Evolutionary conservation across 2,113 vertebrate genomes (phyloP).

Genomic region (Heterotis niloticus): DNA sequence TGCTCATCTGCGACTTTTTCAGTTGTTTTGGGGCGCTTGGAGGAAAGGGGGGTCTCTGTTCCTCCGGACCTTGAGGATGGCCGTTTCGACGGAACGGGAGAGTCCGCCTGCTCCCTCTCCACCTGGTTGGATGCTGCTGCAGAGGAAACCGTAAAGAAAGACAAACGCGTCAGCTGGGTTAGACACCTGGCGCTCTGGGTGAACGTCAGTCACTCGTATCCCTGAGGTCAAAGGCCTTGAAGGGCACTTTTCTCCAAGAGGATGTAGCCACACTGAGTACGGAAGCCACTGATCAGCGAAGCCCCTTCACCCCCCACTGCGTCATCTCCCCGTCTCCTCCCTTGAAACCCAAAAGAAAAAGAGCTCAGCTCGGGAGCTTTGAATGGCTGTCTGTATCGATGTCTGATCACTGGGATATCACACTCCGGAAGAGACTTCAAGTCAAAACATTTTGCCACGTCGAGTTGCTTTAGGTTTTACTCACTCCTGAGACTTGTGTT

Average conservation of each 20-base stretch:
- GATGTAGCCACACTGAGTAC: constrained; percentile 50
- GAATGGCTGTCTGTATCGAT: constrained; percentile 35
- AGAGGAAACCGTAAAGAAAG: constrained; percentile 30
- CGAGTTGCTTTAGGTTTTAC: constrained; percentile 51
- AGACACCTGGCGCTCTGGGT: constrained; percentile 26
- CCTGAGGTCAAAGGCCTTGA: constrained; percentile 44
- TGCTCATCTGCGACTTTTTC: constrained; percentile 18
- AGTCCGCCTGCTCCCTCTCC: constrained; percentile 77
- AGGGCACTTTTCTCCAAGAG: constrained; percentile 47
- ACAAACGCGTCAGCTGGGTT: neutral
- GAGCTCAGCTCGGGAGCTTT: constrained; percentile 25
- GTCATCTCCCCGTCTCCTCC: constrained; percentile 36
- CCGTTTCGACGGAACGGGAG: constrained; percentile 70
- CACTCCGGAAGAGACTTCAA: constrained; percentile 41
- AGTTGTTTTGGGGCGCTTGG: constrained; percentile 75
- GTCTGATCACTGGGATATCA: constrained; percentile 44
- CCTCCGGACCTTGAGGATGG: constrained; percentile 65
- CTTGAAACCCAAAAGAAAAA: constrained; percentile 32
- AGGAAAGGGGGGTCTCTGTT: constrained; percentile 69
- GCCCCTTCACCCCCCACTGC: constrained; percentile 24
- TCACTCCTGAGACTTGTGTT: constrained; percentile 34
- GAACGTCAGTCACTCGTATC: constrained; percentile 52
- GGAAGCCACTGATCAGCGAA: constrained; percentile 37
- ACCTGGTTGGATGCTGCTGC: constrained; percentile 65
- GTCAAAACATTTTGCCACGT: constrained; percentile 56